Conservation (phyloP, 2,888 invertebrate genomes). For the Apamea monoglypha region DNA sequence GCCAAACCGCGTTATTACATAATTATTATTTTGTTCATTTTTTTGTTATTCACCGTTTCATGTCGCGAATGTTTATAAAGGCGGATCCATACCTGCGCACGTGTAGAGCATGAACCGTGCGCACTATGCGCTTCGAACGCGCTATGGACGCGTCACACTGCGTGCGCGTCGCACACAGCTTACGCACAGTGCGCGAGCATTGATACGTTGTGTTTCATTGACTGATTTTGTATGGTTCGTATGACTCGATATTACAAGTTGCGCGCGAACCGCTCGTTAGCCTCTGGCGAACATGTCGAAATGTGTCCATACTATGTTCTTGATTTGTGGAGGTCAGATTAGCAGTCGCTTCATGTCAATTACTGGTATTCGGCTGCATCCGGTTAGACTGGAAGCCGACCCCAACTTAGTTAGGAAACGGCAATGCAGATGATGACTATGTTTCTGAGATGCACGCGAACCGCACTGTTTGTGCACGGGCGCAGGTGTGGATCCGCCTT, state of each 20-base stretch:
- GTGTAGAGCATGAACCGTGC: neutral
- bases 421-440: neutral
- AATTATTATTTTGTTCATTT: neutral
- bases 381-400: neutral
- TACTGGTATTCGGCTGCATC: neutral
- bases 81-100: neutral
- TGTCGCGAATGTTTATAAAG: constrained; percentile 2
- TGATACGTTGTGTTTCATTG: neutral
- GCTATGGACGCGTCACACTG: neutral
- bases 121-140: neutral
- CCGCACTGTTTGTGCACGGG: neutral
- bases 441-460: no score
- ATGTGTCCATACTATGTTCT: neutral
- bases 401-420: neutral
- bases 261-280: neutral
- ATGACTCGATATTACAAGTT: neutral
- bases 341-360: neutral
- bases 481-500: neutral
- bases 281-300: neutral
- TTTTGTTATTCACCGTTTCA: neutral
- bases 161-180: neutral
- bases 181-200: neutral
- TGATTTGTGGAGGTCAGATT: neutral
- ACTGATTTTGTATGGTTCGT: neutral
- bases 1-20: neutral